Percentiles rank a stretch among this genome's conserved stretches.
Conservation (phyloP, 2,888 invertebrate genomes). For the Nemurella pictetii region DNA sequence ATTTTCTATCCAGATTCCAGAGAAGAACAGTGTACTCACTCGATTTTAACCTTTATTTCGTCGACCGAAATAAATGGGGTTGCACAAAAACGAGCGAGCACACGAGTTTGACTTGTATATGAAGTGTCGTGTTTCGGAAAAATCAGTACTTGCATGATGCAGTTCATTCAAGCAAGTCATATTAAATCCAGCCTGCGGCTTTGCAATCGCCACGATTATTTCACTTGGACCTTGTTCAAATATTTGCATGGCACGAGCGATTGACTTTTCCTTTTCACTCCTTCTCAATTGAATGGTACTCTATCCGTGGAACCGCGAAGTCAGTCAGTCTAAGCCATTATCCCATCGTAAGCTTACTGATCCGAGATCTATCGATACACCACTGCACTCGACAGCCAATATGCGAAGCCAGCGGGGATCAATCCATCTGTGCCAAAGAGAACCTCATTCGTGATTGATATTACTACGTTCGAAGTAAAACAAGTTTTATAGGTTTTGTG, state of each 20-base stretch:
- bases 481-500: not conserved
- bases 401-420: not conserved
- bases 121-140: too few relatives aligned
- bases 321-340: constrained; percentile 9
- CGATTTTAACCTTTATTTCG: too few relatives aligned
- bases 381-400: constrained; percentile 21
- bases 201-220: constrained; percentile 15
- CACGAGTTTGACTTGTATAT: too few relatives aligned
- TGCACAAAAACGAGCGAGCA: too few relatives aligned
- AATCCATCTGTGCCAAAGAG: not conserved
- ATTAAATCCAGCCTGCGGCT: constrained; percentile 5
- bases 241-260: constrained; percentile 35
- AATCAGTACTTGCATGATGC: too few relatives aligned
- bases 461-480: not conserved
- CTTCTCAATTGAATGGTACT: not conserved
- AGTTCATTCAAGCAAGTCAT: constrained; percentile 6
- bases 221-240: constrained; percentile 33
- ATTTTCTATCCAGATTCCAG: too few relatives aligned
- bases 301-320: not conserved
- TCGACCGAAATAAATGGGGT: too few relatives aligned
- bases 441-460: not conserved
- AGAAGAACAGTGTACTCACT: too few relatives aligned
- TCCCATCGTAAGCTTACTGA: constrained; percentile 19
- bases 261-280: constrained; percentile 30
- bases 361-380: constrained; percentile 15